Percentiles rank a stretch among this genome's conserved stretches.
Evolutionary conservation across 1,140 invertebrate genomes (phyloP).

Genomic region (Zaprionus inermis): DNA sequence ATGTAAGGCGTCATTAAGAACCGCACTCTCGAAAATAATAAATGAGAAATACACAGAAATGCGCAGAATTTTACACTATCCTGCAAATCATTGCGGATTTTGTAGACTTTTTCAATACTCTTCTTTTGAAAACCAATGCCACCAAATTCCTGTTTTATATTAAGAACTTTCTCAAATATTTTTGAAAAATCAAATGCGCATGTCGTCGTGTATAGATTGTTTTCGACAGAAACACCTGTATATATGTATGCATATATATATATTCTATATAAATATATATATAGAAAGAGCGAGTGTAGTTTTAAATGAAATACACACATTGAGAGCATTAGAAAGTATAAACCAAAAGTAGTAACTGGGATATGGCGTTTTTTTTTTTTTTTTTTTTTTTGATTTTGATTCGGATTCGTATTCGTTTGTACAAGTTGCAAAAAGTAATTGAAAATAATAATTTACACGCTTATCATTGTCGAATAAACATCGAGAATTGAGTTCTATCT

Average conservation of each 20-base stretch:
- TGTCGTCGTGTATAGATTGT: constrained; percentile 27
- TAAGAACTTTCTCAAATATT: constrained; percentile 70
- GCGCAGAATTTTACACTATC: constrained; percentile 62
- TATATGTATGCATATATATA: constrained; percentile 30
- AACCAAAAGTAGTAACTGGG: constrained; percentile 44
- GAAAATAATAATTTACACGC: constrained; percentile 42
- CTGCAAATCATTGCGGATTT: constrained; percentile 66
- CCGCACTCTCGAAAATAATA: constrained; percentile 15
- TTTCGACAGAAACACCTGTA: constrained; percentile 24
- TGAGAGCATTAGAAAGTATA: constrained; percentile 57
- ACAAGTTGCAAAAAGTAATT: constrained; percentile 53
- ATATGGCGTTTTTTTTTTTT: constrained; percentile 31
- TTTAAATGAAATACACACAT: constrained; percentile 67
- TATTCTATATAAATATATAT: constrained; percentile 24
- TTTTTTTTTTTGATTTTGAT: no score
- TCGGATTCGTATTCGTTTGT: constrained; percentile 32
- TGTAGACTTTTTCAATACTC: constrained; percentile 3
- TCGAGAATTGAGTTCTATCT: constrained; percentile 40
- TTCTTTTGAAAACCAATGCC: constrained; percentile 80
- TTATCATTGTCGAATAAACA: constrained; percentile 56
- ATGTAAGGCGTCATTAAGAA: constrained; percentile 19
- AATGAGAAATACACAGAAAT: constrained; percentile 38
- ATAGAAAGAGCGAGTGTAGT: constrained; percentile 50
- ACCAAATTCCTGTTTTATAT: constrained; percentile 66
- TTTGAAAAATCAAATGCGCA: constrained; percentile 71